Evolutionary conservation across 2,888 invertebrate genomes (phyloP), one percentile per base, ranked within the genome.

Genomic region (Eurytoma californica): DNA sequence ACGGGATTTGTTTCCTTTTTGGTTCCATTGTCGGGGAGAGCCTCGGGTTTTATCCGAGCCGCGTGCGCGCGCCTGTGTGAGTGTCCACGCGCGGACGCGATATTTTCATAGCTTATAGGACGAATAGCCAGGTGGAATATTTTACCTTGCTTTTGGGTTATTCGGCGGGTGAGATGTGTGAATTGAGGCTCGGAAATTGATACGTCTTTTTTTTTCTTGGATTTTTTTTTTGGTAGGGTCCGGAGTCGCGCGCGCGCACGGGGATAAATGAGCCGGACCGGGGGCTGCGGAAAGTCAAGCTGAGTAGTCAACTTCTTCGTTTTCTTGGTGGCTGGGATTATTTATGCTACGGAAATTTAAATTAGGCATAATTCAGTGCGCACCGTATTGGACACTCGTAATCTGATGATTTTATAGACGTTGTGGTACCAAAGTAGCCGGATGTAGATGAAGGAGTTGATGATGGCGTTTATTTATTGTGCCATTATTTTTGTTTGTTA

Each of bases 1-100:
- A 58, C 65, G 24, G 60, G 72, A 77, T 72, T 77, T 72, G 66
- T 60, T 70, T 77, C 76, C 68, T n/a, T 72, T 78, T 78, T 67
- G 61, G 60, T 47, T 55, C n/a, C 58, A 65, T 72, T 63, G 76
- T 63, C 20, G n/a, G 30, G 4, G 30, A 30, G 24, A 63, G 63
- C 39, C 68, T 72, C 51, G 61, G 77, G 66, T 72, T 72, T 68
- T 77, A 72, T 72, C 28, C 57, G 51, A 58, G 47, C 55, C 24
- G 69, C n/a, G 57, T 57, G 57, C 18, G 5, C 14, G 53, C 12
- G 9, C 1, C 3, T 49, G 0, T 60, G 24, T 20, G 68, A 20
- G 20, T 58, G 49, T 24, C 7, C 3, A 14, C 14, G 53, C n/a
- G 20, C 47, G 24, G 18, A 61, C 47, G 24, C 39, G 65, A 73